These are phyloP conservation scores for Atta cephalotes DNA, from an alignment of 1,140 invertebrate genomes.

Conservation along the genomic window DNA sequence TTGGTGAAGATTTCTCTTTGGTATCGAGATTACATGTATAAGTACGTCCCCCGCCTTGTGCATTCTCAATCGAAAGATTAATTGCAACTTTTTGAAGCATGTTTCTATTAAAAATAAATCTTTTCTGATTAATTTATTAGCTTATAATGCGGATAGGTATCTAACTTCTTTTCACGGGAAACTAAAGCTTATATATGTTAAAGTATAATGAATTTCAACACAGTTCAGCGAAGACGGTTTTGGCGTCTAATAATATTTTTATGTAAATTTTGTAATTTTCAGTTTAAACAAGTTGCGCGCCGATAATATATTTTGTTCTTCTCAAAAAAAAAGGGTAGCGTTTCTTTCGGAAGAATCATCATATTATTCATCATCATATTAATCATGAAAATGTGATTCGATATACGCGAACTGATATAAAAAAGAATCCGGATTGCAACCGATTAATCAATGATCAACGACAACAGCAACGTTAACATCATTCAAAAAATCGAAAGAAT, in stretches of 20 bases:
- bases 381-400: neutral
- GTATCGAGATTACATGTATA: neutral
- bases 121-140: neutral
- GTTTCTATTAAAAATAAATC: neutral
- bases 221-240: too few species aligned
- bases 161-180: neutral
- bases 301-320: neutral
- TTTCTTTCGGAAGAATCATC: neutral
- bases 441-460: constrained; percentile 26
- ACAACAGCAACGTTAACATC: constrained; percentile 60
- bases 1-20: too few species aligned
- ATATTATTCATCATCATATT: neutral
- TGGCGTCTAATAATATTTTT: too few species aligned
- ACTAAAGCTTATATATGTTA: too few species aligned
- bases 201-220: neutral
- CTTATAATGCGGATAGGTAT: too few species aligned
- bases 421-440: constrained; percentile 17
- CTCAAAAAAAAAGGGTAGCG: neutral
- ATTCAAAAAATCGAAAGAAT: constrained; percentile 4
- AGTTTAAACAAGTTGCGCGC: too few species aligned
- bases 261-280: too few species aligned
- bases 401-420: neutral
- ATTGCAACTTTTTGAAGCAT: neutral
- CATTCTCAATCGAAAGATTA: neutral
- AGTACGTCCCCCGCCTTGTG: neutral